phyloP scores from a whole-genome alignment of 2,797 vertebrate species.

The Linurgus olivaceus region DNA sequence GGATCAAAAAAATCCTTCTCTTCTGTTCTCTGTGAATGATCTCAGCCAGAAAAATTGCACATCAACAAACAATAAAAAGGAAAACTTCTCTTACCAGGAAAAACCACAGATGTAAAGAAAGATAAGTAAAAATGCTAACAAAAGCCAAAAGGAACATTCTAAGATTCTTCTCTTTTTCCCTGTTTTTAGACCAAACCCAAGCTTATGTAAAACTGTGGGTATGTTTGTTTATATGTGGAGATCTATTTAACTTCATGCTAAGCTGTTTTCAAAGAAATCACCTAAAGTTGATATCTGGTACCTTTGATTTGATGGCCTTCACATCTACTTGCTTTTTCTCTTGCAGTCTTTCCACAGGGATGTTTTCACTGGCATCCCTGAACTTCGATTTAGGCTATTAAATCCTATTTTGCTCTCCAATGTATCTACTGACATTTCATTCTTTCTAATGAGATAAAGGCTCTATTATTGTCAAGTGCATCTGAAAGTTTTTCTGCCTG shows the following conservation, averaged over 20 bases:
- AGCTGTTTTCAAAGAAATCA: background rate
- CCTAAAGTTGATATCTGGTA: constrained; percentile 1
- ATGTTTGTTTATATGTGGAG: constrained; percentile 27
- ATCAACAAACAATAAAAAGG: background rate
- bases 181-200: background rate
- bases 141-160: background rate
- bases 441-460: constrained; percentile 4
- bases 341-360: background rate
- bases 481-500: constrained; percentile 12
- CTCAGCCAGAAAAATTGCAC: background rate
- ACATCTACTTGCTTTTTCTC: background rate
- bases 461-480: background rate
- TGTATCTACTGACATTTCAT: background rate
- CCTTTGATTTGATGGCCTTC: background rate
- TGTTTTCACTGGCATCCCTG: background rate
- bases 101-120: background rate
- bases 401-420: background rate
- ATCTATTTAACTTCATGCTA: background rate
- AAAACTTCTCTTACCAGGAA: background rate
- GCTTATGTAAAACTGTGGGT: constrained; percentile 1
- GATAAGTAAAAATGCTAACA: background rate
- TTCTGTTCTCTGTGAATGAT: background rate
- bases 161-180: background rate
- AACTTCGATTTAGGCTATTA: background rate
- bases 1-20: background rate